Evolutionary conservation across 1,140 invertebrate genomes (phyloP), one percentile per base, ranked within the genome.

Genomic region (Akabosia matsudoensis): DNA sequence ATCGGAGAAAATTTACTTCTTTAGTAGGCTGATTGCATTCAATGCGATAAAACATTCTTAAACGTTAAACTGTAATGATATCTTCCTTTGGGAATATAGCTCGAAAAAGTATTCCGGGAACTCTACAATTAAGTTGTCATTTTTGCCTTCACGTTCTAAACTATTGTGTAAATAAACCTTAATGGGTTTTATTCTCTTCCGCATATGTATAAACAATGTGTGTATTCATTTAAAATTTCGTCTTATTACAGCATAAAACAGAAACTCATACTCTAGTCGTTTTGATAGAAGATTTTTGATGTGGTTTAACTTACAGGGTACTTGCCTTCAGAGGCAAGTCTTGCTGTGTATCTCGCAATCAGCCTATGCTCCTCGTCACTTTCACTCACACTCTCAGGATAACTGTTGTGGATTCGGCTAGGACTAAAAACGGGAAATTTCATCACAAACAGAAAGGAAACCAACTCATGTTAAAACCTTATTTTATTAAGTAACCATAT

Each of bases 341-440:
- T 88, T 13, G 96, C 95, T 24, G 97, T 95, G 86, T 98, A 99
- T 81, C 96, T 87, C 51, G 97, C 97, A 84, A 99, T 98, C 74
- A 98, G 88, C 79, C 95, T 90, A 85, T 99, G 97, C 85, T 98
- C 97, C 85, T 98, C 97, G 86, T 98, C 96, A 81, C 90, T 82
- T 84, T 89, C 85, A 82, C 84, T 84, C 82, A 85, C 82, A 77
- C 84, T 87, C 79, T 83, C 86, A 61, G 84, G 82, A 33, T 85
- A 79, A 79, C 87, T 86, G 52, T 82, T 82, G 30, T 84, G 85
- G 79, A 85, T 86, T 34, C 82, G 83, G 33, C 78, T 87, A 87
- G 82, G 87, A 84, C 88, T 87, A 56, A 28, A 33, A 64, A 64
- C 24, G 13, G 18, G 31, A 67, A 67, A 67, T 28, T 67, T 67